phyloP scores from a whole-genome alignment of 2,888 invertebrate species.

The Acrobasis suavella region DNA sequence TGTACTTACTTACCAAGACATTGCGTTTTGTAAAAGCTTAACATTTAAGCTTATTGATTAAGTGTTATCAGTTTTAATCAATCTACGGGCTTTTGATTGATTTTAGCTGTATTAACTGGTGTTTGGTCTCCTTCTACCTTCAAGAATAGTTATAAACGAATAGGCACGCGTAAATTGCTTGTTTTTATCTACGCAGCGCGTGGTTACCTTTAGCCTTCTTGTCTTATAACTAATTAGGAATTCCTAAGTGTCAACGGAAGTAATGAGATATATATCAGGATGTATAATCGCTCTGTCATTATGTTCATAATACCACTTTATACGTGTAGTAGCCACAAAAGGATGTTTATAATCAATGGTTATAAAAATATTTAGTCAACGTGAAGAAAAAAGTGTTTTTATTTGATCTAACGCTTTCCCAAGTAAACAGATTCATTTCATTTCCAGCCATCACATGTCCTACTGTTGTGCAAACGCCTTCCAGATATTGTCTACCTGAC shows the following conservation, averaged over 20 bases:
- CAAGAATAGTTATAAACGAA: no score
- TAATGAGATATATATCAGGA: background rate
- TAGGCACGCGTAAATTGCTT: no score
- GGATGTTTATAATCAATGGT: background rate
- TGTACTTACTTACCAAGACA: background rate
- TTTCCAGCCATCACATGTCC: no score
- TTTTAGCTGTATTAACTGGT: background rate
- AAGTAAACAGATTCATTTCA: no score
- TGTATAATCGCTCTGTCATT: background rate
- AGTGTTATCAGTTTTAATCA: constrained; percentile 11
- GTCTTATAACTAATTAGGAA: no score
- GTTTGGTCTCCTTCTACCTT: background rate
- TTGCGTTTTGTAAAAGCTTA: background rate
- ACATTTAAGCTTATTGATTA: background rate
- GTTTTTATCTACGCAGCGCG: no score
- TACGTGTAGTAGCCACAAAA: background rate
- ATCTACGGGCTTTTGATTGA: constrained; percentile 11
- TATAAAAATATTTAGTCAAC: background rate
- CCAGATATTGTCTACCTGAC: no score
- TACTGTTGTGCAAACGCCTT: no score
- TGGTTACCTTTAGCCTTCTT: no score
- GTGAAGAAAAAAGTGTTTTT: background rate
- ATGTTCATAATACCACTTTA: constrained; percentile 1
- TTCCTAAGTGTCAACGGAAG: background rate
- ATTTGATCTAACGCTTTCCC: no score